Evolutionary conservation across 1,140 invertebrate genomes (phyloP), one percentile per base, ranked within the genome.

Genomic region (Dysdera silvatica): DNA sequence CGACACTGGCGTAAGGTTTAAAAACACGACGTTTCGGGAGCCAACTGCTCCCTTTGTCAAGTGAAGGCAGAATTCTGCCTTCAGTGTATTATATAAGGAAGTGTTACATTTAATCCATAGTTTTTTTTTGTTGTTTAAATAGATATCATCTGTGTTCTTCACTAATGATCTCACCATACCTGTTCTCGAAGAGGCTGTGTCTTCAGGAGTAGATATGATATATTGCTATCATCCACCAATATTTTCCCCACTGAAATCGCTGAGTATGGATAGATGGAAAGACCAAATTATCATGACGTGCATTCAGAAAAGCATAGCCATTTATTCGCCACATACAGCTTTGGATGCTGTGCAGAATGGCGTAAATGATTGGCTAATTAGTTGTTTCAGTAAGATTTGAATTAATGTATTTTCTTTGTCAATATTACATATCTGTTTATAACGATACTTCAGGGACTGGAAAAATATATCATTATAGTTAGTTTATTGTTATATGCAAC

Each of bases 181-280:
- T 63, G 93, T 98, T 0, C 81, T 95, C 71, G 73, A 86, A 23
- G 94, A 98, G 82, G 91, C 91, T 6, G 68, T 89, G 23, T 69
- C 80, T 3, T 72, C 81, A 26, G 78, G 82, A 14, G 81, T 80
- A 48, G 82, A 94, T 74, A 73, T 98, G 71, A 92, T 98, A 65
- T 80, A 98, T 35, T 87, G 91, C 0, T 98, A 98, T 76, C 95
- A 98, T 83, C 95, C 95, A 14, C 91, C 92, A 18, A 89, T 98
- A 71, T 98, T 98, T 76, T 76, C 78, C 20, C 82, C 88, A 6
- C 67, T 98, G 23, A 96, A 94, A 73, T 80, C 83, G 47, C 77
- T 98, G 33, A 85, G 84, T 16, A 79, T 74, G 35, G 69, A 69
- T 10, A 76, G 76, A 28, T 88, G 87, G 91, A 85, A 90, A 81